These are phyloP conservation scores for Linepithema humile DNA, from an alignment of 1,140 invertebrate genomes.

Conservation along the genomic window DNA sequence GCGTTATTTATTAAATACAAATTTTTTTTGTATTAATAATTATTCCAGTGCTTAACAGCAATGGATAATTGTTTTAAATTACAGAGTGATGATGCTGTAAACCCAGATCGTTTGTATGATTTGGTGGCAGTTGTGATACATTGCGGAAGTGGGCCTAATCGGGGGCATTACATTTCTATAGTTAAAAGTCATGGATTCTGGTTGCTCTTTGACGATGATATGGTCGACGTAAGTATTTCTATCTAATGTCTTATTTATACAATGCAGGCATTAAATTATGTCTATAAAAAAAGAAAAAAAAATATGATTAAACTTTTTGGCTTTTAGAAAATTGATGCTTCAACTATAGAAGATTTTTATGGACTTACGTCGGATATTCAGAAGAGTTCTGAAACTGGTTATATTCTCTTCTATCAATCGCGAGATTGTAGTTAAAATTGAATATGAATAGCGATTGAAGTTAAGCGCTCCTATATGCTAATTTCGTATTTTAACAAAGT, in stretches of 20 bases:
- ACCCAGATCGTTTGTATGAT: slow-evolving; percentile 98
- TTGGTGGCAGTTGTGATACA: slow-evolving; percentile 99
- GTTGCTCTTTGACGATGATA: slow-evolving; percentile 99
- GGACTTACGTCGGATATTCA: slow-evolving; percentile 99
- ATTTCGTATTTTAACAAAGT: slow-evolving; percentile 63
- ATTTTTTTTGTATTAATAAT: slow-evolving; percentile 8
- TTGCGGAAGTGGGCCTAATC: slow-evolving; percentile 99
- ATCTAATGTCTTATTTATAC: background rate
- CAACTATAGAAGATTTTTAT: slow-evolving; percentile 99
- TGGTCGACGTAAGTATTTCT: slow-evolving; percentile 95
- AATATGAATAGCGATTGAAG: slow-evolving; percentile 62
- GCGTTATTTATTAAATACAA: too few relatives aligned
- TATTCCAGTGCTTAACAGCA: background rate
- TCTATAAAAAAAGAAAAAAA: background rate
- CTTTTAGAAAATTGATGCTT: slow-evolving; percentile 98
- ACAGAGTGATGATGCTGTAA: slow-evolving; percentile 98
- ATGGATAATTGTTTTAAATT: slow-evolving; percentile 71
- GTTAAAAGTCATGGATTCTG: slow-evolving; percentile 99
- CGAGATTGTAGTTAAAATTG: slow-evolving; percentile 88
- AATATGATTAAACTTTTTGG: background rate
- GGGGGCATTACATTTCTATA: slow-evolving; percentile 99
- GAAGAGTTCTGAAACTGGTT: slow-evolving; percentile 99
- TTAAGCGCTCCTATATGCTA: slow-evolving; percentile 63
- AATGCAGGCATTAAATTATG: background rate
- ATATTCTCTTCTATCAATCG: slow-evolving; percentile 99